Evolutionary conservation across 2,113 vertebrate species (phyloP).

Genomic region (Electrona antarctica): DNA sequence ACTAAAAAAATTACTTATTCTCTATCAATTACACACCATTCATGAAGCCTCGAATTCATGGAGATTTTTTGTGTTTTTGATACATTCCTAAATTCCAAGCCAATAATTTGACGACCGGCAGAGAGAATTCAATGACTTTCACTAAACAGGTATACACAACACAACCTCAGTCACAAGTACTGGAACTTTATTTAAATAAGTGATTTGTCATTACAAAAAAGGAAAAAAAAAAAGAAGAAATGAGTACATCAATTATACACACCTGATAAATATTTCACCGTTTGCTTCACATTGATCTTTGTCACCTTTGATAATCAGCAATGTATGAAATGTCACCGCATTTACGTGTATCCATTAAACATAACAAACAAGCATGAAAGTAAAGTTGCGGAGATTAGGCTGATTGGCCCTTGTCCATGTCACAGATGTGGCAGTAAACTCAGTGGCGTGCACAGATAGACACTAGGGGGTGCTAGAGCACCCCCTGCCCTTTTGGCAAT

Average conservation of each 20-base stretch:
- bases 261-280: constrained; percentile 95
- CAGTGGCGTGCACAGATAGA: too few species aligned
- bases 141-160: not conserved
- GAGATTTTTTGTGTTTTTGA: too few species aligned
- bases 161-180: constrained; percentile 80
- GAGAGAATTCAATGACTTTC: too few species aligned
- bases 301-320: constrained; percentile 38
- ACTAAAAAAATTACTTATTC: too few species aligned
- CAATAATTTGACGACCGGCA: too few species aligned
- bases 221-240: constrained; percentile 77
- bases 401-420: constrained; percentile 35
- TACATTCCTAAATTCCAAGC: too few species aligned
- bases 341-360: constrained; percentile 24
- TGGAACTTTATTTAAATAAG: constrained; percentile 97
- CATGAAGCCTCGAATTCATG: too few species aligned
- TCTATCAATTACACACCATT: too few species aligned
- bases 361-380: constrained; percentile 17
- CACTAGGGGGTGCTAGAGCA: too few species aligned
- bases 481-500: too few species aligned
- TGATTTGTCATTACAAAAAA: constrained; percentile 90
- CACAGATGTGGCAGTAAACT: too few species aligned
- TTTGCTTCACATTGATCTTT: constrained; percentile 80
- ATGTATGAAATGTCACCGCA: constrained; percentile 37
- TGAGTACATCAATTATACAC: constrained; percentile 94
- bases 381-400: constrained; percentile 24